Percentiles rank a stretch among this genome's conserved stretches.
These are phyloP conservation scores for Archivesica marissinica DNA, from an alignment of 1,140 invertebrate species.

Conservation along the genomic window DNA sequence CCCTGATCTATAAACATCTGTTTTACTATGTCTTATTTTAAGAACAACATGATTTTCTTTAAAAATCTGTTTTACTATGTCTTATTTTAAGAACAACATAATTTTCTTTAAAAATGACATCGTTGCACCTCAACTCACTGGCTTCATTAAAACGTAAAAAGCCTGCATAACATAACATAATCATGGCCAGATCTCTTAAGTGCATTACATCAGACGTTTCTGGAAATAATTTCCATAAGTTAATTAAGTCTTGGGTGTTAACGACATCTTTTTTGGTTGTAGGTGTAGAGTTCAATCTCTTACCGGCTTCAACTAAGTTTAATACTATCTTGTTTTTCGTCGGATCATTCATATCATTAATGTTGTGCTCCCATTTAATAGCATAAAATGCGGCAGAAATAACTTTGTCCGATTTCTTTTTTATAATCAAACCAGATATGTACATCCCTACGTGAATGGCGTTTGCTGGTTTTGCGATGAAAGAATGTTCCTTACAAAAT, in stretches of 20 bases:
- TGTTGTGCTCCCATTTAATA: background rate
- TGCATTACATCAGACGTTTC: constrained; percentile 37
- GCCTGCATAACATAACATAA: constrained; percentile 60
- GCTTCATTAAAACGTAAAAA: constrained; percentile 54
- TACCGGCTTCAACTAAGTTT: constrained; percentile 29
- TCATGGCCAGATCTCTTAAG: constrained; percentile 60
- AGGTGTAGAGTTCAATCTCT: constrained; percentile 10
- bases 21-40: too few species aligned
- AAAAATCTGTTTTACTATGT: constrained; percentile 57
- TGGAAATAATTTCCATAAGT: constrained; percentile 22
- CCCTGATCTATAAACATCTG: constrained; percentile 55
- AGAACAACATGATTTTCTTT: too few species aligned
- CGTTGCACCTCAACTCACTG: constrained; percentile 51
- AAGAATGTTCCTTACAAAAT: background rate
- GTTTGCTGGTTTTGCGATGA: background rate
- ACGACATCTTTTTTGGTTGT: too few species aligned
- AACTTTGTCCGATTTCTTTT: background rate
- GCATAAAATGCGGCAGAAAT: background rate
- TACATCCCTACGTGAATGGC: background rate
- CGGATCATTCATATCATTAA: background rate
- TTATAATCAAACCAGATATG: background rate
- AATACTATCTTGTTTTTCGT: constrained; percentile 35
- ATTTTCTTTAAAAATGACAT: constrained; percentile 47
- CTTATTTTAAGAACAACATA: constrained; percentile 42
- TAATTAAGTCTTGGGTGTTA: background rate